Evolutionary conservation across 2,797 vertebrate genomes (phyloP).

Genomic region (Aplochiton taeniatus): DNA sequence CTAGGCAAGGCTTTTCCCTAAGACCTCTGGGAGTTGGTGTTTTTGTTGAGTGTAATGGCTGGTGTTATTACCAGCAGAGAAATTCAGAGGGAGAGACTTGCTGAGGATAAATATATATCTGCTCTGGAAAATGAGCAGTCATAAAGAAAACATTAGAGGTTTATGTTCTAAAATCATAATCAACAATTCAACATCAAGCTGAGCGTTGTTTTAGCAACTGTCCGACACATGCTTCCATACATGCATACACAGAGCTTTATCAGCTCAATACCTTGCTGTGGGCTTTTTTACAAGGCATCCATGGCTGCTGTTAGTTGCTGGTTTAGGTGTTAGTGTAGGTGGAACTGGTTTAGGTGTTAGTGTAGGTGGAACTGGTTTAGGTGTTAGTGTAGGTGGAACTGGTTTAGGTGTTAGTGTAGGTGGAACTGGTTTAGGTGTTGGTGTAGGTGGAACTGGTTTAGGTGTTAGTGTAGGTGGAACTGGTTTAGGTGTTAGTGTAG

Average conservation of each 20-base stretch:
- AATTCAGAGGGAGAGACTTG: constrained; percentile 37
- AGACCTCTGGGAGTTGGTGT: constrained; percentile 62
- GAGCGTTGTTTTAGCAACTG: constrained; percentile 20
- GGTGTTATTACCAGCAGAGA: constrained; percentile 53
- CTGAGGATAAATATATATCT: constrained; percentile 26
- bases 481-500: no score
- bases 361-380: no score
- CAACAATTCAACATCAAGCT: constrained; percentile 13
- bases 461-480: constrained; percentile 20
- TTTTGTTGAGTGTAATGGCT: constrained; percentile 48
- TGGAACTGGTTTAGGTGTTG: no score
- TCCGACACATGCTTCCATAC: constrained; percentile 21
- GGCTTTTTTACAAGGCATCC: not conserved
- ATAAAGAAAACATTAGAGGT: constrained; percentile 25
- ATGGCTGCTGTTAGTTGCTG: constrained; percentile 4
- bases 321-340: constrained; percentile 22
- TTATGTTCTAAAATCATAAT: constrained; percentile 28
- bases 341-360: constrained; percentile 10
- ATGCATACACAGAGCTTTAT: constrained; percentile 24
- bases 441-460: constrained; percentile 23
- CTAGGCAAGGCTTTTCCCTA: constrained; percentile 59
- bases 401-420: no score
- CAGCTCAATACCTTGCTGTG: constrained; percentile 10
- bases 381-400: constrained; percentile 20
- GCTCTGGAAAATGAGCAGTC: constrained; percentile 30